These are phyloP conservation scores for Catharus ustulatus DNA, from an alignment of 2,797 vertebrate genomes.

Conservation along the genomic window DNA sequence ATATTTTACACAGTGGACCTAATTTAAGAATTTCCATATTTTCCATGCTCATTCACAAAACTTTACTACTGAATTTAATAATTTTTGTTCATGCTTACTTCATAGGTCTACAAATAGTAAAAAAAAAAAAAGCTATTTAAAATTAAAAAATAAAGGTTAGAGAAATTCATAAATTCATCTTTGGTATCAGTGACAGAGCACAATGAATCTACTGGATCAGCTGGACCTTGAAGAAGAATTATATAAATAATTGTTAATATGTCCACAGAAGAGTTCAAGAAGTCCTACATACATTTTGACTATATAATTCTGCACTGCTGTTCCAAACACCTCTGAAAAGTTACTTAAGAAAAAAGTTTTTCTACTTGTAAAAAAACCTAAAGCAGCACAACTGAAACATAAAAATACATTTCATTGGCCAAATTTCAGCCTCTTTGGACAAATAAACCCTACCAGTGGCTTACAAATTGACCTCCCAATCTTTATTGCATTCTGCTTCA, in stretches of 20 bases:
- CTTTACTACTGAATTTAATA: background rate
- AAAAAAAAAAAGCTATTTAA: background rate
- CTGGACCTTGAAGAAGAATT: background rate
- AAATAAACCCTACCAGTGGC: background rate
- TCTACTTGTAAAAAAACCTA: background rate
- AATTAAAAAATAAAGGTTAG: background rate
- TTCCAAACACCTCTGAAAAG: background rate
- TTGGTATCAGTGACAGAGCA: background rate
- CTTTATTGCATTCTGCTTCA: background rate
- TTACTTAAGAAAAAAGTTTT: background rate
- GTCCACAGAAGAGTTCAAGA: background rate
- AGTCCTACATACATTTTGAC: background rate
- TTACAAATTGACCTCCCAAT: background rate
- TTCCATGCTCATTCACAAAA: background rate
- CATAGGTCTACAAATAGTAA: background rate
- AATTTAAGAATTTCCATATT: background rate
- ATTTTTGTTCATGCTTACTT: background rate
- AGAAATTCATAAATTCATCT: background rate
- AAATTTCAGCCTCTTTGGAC: background rate
- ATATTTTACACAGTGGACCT: background rate
- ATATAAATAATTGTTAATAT: background rate
- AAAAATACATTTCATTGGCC: background rate
- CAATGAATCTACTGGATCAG: background rate
- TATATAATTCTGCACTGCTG: background rate
- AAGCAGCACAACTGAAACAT: background rate